Base-by-base conservation (phyloP, 2,888 invertebrate species). In the Microctonus hyperodae region DNA sequence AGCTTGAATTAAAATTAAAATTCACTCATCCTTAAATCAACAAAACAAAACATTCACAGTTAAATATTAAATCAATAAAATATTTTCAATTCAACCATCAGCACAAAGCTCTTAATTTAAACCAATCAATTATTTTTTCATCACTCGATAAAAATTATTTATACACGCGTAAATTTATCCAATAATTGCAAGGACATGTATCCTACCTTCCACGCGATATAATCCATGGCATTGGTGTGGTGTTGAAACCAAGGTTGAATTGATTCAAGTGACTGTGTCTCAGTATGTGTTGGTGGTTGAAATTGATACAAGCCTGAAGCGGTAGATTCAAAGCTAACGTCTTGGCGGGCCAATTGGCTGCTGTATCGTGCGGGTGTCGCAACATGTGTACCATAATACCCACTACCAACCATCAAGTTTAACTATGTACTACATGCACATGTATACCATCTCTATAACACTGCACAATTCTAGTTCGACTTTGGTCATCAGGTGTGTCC, bases 401-500 rank as follows among this genome's bases (percentile, higher is more conserved):
- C 20, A 44, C n/a, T n/a, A 9, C 16, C 44, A 16, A 44, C 44
- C 44, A 44, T 44, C 44, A 44, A 16, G 7, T 44, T 44, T 16
- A 16, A 16, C 44, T 35, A n/a, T 57, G 13, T 33, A 28, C 25
- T 28, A 23, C 22, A 56, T 57, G 63, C 51, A 64, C 44, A 51
- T 20, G n/a, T 10, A 51, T 53, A 35, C 10, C 11, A 22, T 9
- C 13, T 7, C 20, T 20, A 10, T n/a, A n/a, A 10, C n/a, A 16
- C 22, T 2, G 11, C n/a, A 22, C n/a, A 22, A 31, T 63, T 64
- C 56, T 61, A 65, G 65, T 57, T 65, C 68, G 70, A 71, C 72
- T 71, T 68, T 72, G 74, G 77, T 77, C 78, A 59, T 48, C 60
- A 77, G 75, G 74, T 77, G 77, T 75, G 74, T 70, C 74, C 73